These are phyloP conservation scores for Podarcis cretensis DNA, from an alignment of 2,113 vertebrate species.

Conservation along the genomic window DNA sequence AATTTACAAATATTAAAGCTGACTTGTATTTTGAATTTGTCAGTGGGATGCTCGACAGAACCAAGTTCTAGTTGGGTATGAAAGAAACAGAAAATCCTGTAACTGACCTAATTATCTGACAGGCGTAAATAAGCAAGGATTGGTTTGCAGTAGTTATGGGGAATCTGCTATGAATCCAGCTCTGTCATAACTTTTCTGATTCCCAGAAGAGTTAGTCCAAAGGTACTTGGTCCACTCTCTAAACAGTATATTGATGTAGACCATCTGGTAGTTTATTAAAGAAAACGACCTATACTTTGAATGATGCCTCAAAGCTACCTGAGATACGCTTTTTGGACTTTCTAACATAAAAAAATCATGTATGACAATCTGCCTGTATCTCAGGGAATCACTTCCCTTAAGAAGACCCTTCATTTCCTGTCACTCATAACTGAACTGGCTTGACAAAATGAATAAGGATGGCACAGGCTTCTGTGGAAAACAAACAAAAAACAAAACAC, in stretches of 20 bases:
- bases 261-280: neutral
- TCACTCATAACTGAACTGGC: neutral
- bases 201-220: neutral
- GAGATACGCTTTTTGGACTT: neutral
- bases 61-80: neutral
- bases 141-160: neutral
- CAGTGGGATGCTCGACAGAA: neutral
- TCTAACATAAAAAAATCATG: slow-evolving; percentile 14
- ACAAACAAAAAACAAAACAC: neutral
- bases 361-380: neutral
- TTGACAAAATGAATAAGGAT: neutral
- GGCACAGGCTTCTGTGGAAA: neutral
- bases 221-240: neutral
- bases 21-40: neutral
- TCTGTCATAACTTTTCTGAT: neutral
- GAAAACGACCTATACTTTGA: neutral
- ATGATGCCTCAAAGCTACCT: slow-evolving; percentile 13
- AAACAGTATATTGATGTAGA: neutral
- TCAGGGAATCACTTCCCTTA: neutral
- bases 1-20: neutral
- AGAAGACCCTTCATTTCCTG: slow-evolving; percentile 1
- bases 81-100: neutral
- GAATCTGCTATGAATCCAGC: neutral
- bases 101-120: neutral
- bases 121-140: slow-evolving; percentile 5